Base-by-base conservation (phyloP, 92 coral and sea anemone genomes). In the Umimayanthus chanpuru region DNA sequence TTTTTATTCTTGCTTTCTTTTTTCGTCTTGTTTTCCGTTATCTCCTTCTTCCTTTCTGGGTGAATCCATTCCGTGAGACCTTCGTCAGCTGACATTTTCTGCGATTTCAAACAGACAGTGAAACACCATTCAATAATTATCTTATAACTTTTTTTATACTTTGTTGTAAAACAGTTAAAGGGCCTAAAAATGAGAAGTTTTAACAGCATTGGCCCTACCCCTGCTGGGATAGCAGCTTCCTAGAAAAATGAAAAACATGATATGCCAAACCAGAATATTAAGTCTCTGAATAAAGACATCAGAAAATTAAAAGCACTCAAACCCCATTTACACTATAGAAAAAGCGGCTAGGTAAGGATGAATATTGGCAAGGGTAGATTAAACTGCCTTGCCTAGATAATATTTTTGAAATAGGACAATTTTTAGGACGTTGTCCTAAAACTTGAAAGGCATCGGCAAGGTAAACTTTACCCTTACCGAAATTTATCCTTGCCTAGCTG, bases 41-140 rank as follows among this genome's bases (percentile, higher is more conserved):
- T 41, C 28, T 91, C 96, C 68, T 85, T 50, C 56, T 82, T 85
- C 4, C 91, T 66, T 75, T 95, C 94, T 10, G 98, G 93, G 89
- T 90, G 94, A 77, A 97, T 94, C 99, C 99, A 97, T 26, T 95
- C 93, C 28, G 91, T 89, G 14, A 97, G 94, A 0, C 99, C 99
- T 81, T 96, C 94, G 66, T 90, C 81, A n/a, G 90, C 90, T 71
- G 95, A 94, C 86, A 97, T 92, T 82, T 72, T 87, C 98, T 95
- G 29, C n/a, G 53, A 50, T 82, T 67, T 18, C 11, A 82, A 67
- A 11, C 16, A 82, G 25, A 66, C 30, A 65, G 28, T 14, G 23
- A 15, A 67, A 15, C 7, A 6, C 10, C 64, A 14, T 70, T 77
- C 28, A 77, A 75, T 18, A 16, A 25, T 58, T 39, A 26, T 81